Base-by-base conservation (phyloP, 2,797 vertebrate genomes). In the Onychomys leucogaster region DNA sequence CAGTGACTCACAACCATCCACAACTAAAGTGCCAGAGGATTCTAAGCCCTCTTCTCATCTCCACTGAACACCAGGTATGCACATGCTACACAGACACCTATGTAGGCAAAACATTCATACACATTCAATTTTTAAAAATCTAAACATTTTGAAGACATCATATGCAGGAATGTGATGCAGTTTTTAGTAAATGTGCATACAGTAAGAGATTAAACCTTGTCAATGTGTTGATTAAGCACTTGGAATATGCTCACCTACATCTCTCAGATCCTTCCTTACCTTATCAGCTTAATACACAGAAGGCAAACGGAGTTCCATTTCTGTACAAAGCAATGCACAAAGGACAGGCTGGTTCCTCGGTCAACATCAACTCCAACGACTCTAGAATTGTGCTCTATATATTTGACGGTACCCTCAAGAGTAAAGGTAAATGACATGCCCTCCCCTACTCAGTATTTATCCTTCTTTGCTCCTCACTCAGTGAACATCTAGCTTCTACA, bases 281-380 rank as follows among this genome's bases (percentile, higher is more conserved):
- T 95, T 52, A 87, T 4, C 23, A 81, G 37, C 78, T 69, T 85
- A 77, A 93, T 67, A 91, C 5, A 69, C 17, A 59, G 27, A 95
- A 46, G 17, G 6, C 49, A 92, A 95, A 84, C 5, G 37, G 17
- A 83, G 41, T 82, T 95, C 23, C 25, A 63, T 57, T 85, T 85
- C 69, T 89, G 16, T 5, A 87, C 91, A 94, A 81, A 23, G 71
- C 21, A 90, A 82, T 6, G 8, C 32, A 89, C 32, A 86, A 95
- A 96, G 17, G 17, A 83, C 92, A 97, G 89, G 46, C 19, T 14
- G 11, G 55, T 57, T 84, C 90, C 80, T 82, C 32, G 82, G 41
- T 73, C 49, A 77, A 57, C 2, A 65, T 5, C 5, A 95, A 77
- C 29, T 90, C 78, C 75, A 73, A 55, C 82, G 75, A 29, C 21